Evolutionary conservation across 2,888 invertebrate species (phyloP).

Genomic region (Artemia sinica): DNA sequence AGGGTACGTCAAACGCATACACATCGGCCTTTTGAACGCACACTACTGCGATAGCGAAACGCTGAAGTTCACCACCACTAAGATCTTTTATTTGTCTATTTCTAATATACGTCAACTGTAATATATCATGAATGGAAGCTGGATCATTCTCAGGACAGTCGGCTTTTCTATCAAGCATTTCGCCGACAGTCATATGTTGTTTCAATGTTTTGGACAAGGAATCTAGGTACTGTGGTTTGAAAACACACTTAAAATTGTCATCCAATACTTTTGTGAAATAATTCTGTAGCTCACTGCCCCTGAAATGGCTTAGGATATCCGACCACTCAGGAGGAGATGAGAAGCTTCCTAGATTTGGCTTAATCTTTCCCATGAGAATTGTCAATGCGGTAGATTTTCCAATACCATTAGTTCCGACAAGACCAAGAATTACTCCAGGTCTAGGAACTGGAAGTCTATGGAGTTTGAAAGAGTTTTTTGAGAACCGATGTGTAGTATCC

Average conservation of each 20-base stretch:
- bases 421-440: conserved; percentile 89
- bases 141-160: conserved; percentile 68
- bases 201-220: conserved; percentile 95
- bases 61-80: conserved; percentile 93
- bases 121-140: conserved; percentile 63
- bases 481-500: conserved; percentile 95
- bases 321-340: conserved; percentile 97
- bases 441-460: conserved; percentile 93
- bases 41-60: conserved; percentile 95
- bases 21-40: conserved; percentile 96
- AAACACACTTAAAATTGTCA: conserved; percentile 89
- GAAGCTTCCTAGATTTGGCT: conserved; percentile 78
- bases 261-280: conserved; percentile 97
- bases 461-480: conserved; percentile 94
- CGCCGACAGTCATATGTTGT: conserved; percentile 79
- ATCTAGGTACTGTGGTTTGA: conserved; percentile 98
- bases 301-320: conserved; percentile 87
- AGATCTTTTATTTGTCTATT: conserved; percentile 78
- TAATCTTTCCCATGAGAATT: conserved; percentile 93
- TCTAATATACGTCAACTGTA: conserved; percentile 71
- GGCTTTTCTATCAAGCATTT: conserved; percentile 76
- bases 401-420: conserved; percentile 98
- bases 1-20: conserved; percentile 99
- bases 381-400: conserved; percentile 98
- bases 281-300: conserved; percentile 95